These are phyloP conservation scores for Nannoperca obscura DNA, from an alignment of 2,797 vertebrate genomes.

Conservation along the genomic window DNA sequence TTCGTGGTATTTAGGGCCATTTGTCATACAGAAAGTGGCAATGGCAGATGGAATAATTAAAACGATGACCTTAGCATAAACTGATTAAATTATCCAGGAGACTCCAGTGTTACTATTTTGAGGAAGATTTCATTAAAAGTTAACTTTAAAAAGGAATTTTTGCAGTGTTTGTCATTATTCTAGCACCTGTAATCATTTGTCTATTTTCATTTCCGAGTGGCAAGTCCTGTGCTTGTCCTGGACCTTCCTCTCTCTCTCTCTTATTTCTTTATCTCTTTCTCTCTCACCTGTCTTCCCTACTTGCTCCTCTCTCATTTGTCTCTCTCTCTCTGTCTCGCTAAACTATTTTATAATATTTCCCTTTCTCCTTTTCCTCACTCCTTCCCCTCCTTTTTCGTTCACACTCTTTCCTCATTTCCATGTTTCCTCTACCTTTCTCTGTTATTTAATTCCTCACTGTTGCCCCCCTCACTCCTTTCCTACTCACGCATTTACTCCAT, in stretches of 20 bases:
- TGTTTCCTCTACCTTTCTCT: slow-evolving; percentile 17
- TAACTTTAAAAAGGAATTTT: too few species aligned
- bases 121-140: background rate
- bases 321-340: slow-evolving; percentile 3
- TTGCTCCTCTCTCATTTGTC: background rate
- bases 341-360: background rate
- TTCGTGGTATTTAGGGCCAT: background rate
- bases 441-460: slow-evolving; percentile 10
- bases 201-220: background rate
- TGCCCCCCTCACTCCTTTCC: slow-evolving; percentile 39
- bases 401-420: slow-evolving; percentile 8
- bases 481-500: slow-evolving; percentile 29
- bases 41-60: background rate
- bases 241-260: background rate
- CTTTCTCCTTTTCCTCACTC: background rate
- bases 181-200: background rate
- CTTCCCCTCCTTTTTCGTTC: background rate
- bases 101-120: background rate
- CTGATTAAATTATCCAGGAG: background rate
- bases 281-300: background rate
- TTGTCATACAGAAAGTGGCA: background rate
- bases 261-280: too few species aligned
- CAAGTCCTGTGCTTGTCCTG: too few species aligned
- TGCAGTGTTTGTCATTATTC: background rate
- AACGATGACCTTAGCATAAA: background rate